A percentile compares a stretch with the other conserved stretches of the same genome.
Conservation (phyloP, 2,888 invertebrate genomes). For the Zeuzera pyrina region DNA sequence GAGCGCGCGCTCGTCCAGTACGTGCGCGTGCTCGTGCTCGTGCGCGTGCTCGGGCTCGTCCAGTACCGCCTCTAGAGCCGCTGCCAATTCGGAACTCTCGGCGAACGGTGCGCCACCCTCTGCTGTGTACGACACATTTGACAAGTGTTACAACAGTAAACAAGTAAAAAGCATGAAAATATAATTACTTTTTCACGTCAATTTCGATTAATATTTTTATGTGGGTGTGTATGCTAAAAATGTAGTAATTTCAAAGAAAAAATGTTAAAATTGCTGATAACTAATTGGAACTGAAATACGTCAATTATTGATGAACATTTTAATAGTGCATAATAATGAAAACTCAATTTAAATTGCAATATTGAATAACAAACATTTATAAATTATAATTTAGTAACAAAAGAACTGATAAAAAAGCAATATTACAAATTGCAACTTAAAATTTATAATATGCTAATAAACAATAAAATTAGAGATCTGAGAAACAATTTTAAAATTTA, state of each 20-base stretch:
- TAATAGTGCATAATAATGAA: too few relatives aligned
- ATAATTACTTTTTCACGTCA: not conserved
- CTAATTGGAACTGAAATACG: too few relatives aligned
- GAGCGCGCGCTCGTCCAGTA: slow-evolving; percentile 43
- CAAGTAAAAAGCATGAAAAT: not conserved
- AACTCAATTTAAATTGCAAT: too few relatives aligned
- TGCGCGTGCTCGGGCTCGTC: slow-evolving; percentile 74
- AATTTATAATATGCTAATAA: too few relatives aligned
- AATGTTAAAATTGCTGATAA: too few relatives aligned
- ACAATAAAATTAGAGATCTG: too few relatives aligned
- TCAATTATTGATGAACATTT: too few relatives aligned
- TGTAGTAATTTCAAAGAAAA: too few relatives aligned
- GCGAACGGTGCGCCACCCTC: slow-evolving; percentile 75
- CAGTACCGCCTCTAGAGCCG: slow-evolving; percentile 81
- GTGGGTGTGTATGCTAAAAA: too few relatives aligned
- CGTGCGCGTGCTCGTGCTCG: slow-evolving; percentile 57
- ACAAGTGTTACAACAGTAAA: not conserved
- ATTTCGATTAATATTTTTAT: not conserved
- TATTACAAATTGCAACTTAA: not conserved
- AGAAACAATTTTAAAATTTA: not conserved
- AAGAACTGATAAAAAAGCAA: not conserved
- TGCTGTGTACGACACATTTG: slow-evolving; percentile 43
- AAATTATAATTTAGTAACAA: not conserved
- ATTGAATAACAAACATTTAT: too few relatives aligned
- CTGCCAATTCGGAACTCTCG: slow-evolving; percentile 90